A percentile compares a stretch with the other conserved stretches of the same genome.
phyloP scores from a whole-genome alignment of 1,140 invertebrate species.

The Apis cerana region DNA sequence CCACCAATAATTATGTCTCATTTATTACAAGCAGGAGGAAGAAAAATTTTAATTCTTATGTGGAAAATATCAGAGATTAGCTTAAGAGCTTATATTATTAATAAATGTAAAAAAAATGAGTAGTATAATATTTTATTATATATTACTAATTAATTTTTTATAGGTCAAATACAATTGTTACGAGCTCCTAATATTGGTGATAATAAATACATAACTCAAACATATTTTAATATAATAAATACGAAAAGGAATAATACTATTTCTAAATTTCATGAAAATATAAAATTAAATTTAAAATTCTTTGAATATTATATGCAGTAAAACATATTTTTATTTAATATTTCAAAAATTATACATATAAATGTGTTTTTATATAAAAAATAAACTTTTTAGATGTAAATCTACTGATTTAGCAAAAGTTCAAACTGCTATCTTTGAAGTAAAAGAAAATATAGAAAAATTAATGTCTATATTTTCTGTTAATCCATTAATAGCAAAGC shows the following conservation, averaged over 20 bases:
- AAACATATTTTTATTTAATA: slow-evolving; percentile 12
- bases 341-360: not conserved
- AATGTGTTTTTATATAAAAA: slow-evolving; percentile 35
- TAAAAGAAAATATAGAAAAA: slow-evolving; percentile 50
- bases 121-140: not conserved
- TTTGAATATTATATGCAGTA: slow-evolving; percentile 43
- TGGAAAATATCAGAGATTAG: slow-evolving; percentile 70
- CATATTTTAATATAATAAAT: slow-evolving; percentile 42
- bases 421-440: slow-evolving; percentile 60
- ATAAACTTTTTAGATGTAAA: slow-evolving; percentile 49
- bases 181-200: slow-evolving; percentile 9
- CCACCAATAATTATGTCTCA: slow-evolving; percentile 67
- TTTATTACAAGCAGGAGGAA: slow-evolving; percentile 68
- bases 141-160: slow-evolving; percentile 4
- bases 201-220: slow-evolving; percentile 7
- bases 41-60: slow-evolving; percentile 69
- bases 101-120: slow-evolving; percentile 44
- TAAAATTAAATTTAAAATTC: slow-evolving; percentile 29
- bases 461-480: slow-evolving; percentile 39
- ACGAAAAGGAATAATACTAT: slow-evolving; percentile 26
- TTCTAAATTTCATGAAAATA: slow-evolving; percentile 4
- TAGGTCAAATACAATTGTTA: slow-evolving; percentile 35
- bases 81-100: slow-evolving; percentile 58
- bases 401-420: not conserved
- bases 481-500: slow-evolving; percentile 50